Conservation (phyloP, 2,113 vertebrate genomes). For the Trinectes maculatus region DNA sequence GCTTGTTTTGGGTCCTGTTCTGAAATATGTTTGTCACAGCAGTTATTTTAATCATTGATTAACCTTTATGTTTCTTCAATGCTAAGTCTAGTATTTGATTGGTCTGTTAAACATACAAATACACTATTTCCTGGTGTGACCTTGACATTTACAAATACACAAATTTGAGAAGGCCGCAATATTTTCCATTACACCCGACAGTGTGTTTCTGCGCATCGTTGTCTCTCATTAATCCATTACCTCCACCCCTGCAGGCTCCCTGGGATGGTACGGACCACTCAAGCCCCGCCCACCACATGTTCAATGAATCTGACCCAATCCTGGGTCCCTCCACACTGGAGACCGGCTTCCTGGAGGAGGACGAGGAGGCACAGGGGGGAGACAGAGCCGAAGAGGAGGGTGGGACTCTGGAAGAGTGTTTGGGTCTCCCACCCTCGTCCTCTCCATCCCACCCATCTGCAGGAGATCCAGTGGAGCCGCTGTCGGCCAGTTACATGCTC, state of each 20-base stretch:
- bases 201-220: background rate
- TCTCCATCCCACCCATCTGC: constrained; percentile 75
- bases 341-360: constrained; percentile 81
- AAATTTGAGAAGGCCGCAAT: too few relatives aligned
- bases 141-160: too few relatives aligned
- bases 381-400: constrained; percentile 60
- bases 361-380: constrained; percentile 72
- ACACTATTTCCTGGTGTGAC: too few relatives aligned
- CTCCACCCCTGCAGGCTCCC: constrained; percentile 60
- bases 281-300: constrained; percentile 82
- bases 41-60: too few relatives aligned
- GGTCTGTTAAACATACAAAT: too few relatives aligned
- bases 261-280: constrained; percentile 82
- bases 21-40: background rate
- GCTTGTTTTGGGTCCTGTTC: too few relatives aligned
- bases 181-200: too few relatives aligned
- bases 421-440: constrained; percentile 81
- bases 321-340: constrained; percentile 77
- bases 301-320: constrained; percentile 83
- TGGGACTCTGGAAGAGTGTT: constrained; percentile 78
- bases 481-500: constrained; percentile 82
- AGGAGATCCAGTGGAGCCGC: constrained; percentile 76
- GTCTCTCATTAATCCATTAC: background rate
- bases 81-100: too few relatives aligned
- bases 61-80: too few relatives aligned